Base-by-base conservation (phyloP, 1,140 invertebrate species). In the Archivesica marissinica region DNA sequence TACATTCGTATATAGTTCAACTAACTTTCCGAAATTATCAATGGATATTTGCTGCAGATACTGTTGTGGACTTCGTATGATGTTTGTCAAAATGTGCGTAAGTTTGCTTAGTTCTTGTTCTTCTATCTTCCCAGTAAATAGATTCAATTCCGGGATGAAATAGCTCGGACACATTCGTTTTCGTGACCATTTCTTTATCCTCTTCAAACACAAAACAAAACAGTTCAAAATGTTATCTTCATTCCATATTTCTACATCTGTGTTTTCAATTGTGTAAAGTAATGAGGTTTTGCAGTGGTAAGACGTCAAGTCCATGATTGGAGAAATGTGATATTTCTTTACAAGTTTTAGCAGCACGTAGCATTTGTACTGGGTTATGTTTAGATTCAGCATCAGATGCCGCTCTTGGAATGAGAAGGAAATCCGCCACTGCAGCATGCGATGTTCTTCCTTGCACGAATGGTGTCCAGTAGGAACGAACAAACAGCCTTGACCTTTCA, bases 291-390 rank as follows among this genome's bases (percentile, higher is more conserved):
- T 79, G n/a, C 33, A 79, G 39, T 79, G 77, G 30, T 66, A 79
- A 7, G 38, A 47, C 28, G 38, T 59, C 13, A 66, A 33, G 11
- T 59, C 77, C 2, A 64, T 13, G 23, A 66, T 28, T 44, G 77
- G 77, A 52, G 70, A 33, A 9, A 79, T 25, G 28, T 28, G 20
- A 47, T 25, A 25, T 35, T 64, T 64, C 15, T 68, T 79, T 9
- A 72, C 54, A 64, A 82, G 50, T 59, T 82, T 82, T 11, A 82
- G 30, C 30, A 72, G 25, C 20, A 82, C 20, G 41, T 72, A 74
- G 25, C 79, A 82, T 56, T 82, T 82, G 41, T 72, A 35, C 41
- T 82, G 79, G 0, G 66, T 30, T 20, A 15, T 11, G 28, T 72
- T 82, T 7, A 82, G 52, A 23, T 54, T 54, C n/a, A 70, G 38